Percentiles rank a stretch among this genome's conserved stretches.
Evolutionary conservation across 2,113 vertebrate species (phyloP).

Genomic region (Suricata suricatta): DNA sequence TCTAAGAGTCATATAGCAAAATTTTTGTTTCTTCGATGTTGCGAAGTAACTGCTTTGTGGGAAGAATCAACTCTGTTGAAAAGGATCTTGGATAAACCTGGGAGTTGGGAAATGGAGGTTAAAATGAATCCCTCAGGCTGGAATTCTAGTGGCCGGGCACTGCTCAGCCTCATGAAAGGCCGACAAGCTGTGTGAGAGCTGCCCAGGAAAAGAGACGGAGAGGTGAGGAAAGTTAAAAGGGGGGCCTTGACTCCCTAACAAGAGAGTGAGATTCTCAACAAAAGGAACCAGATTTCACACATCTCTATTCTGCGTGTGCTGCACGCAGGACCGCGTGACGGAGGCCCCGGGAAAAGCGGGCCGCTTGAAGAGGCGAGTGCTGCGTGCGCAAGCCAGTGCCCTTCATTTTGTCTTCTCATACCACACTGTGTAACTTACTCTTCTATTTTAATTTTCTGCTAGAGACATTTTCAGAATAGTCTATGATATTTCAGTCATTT

Average conservation of each 20-base stretch:
- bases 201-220: not conserved
- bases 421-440: not conserved
- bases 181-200: not conserved
- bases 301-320: not conserved
- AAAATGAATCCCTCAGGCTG: slow-evolving; percentile 1
- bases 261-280: not conserved
- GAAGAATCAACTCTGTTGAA: slow-evolving; percentile 6
- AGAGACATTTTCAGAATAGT: slow-evolving; percentile 1
- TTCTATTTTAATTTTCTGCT: not conserved
- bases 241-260: not conserved
- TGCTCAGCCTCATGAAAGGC: not conserved
- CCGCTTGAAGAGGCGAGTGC: not conserved
- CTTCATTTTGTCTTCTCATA: not conserved
- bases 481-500: not conserved
- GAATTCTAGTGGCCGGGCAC: not conserved
- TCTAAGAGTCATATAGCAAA: not conserved
- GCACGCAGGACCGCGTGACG: not conserved
- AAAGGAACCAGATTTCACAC: not conserved
- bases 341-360: not conserved
- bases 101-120: not conserved
- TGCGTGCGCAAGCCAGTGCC: not conserved
- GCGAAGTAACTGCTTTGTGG: not conserved
- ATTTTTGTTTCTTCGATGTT: not conserved
- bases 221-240: not conserved
- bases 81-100: slow-evolving; percentile 6